A percentile compares a stretch with the other conserved stretches of the same genome.
phyloP scores from a whole-genome alignment of 2,797 vertebrate genomes.

The Oreochromis mossambicus region DNA sequence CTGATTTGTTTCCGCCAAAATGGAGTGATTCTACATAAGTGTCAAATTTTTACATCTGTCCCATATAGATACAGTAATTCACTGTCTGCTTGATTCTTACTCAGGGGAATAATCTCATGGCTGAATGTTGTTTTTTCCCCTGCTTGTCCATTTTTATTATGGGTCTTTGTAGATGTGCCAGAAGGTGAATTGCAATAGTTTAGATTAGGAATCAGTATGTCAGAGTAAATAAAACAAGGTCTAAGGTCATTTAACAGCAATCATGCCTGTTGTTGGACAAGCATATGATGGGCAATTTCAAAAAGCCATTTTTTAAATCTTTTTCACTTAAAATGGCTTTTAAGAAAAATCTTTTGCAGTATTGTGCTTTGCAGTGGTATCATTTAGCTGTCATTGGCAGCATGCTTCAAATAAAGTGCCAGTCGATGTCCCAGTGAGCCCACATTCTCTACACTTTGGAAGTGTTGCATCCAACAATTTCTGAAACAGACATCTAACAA shows the following conservation, averaged over 20 bases:
- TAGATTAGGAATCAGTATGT: background rate
- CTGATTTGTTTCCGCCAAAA: conserved; percentile 36
- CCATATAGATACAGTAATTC: background rate
- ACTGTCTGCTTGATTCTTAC: background rate
- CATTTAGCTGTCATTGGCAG: background rate
- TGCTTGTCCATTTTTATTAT: background rate
- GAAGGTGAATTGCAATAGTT: background rate
- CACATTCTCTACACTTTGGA: background rate
- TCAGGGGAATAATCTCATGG: background rate
- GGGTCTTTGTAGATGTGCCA: background rate
- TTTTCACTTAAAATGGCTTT: background rate
- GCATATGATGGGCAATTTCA: background rate
- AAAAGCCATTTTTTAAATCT: background rate
- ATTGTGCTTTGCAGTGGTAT: background rate
- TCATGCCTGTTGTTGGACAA: background rate
- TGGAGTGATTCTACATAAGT: conserved; percentile 10
- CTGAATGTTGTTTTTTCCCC: background rate
- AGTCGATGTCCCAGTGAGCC: background rate
- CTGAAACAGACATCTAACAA: background rate
- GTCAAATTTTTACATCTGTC: conserved; percentile 21
- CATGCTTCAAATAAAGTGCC: background rate
- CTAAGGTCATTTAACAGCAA: background rate
- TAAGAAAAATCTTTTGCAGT: background rate
- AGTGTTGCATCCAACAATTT: background rate
- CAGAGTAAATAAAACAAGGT: background rate